Base-by-base conservation (phyloP, 2,888 invertebrate genomes). In the Abrostola tripartita region DNA sequence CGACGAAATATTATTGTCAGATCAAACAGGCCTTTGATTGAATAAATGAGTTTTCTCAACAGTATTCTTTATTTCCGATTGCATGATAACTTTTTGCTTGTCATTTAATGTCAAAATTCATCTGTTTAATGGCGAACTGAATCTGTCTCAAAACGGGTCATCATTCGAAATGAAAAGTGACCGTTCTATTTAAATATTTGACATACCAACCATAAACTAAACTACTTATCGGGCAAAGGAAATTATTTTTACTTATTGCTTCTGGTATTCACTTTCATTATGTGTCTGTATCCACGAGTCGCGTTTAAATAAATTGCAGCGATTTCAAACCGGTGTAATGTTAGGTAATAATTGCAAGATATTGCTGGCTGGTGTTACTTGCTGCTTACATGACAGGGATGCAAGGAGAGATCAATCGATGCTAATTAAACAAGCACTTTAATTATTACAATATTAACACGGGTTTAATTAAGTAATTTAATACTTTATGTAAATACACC, bases 271-370 rank as follows among this genome's bases (percentile, higher is more conserved):
- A 70, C 74, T 73, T 77, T 72, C 74, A 42, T 68, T 56, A 62
- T 24, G 24, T 24, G 24, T 24, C 24, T 24, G 24, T 24, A 24
- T 54, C 38, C 52, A 56, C 41, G 64, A 75, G 37, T 52, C 44
- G 47, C 38, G 66, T 76, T 76, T 72, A 79, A 66, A 76, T 79
- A 76, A 79, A 76, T 76, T 76, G 65, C 78, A 40, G 66, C 54
- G 62, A 57, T 64, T 66, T 64, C 58, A 44, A 69, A 79, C 80
- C 69, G 66, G 77, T 65, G 52, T 44, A 71, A 60, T 66, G 66
- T 79, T 73, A 66, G 61, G 68, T 65, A 79, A 79, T 76, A 68
- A 79, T 79, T 72, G 52, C 64, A 65, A 50, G 24, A 76, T 61
- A 76, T 76, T 76, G 55, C 68, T 55, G 41, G 50, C 56, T 50